These are phyloP conservation scores for Lamellibrachia satsuma DNA, from an alignment of 2,888 invertebrate species.

Conservation along the genomic window DNA sequence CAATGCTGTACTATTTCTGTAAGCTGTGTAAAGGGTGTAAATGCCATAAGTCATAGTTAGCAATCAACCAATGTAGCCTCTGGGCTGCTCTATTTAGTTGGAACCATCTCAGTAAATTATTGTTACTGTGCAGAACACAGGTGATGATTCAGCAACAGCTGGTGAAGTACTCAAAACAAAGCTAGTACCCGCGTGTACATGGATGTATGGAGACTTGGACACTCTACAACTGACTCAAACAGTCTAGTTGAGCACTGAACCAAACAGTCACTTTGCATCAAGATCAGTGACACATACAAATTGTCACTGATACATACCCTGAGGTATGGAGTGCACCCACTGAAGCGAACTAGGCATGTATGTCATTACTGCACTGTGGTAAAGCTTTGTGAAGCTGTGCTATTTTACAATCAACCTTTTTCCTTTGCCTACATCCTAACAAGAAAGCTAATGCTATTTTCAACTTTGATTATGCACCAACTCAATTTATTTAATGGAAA, in stretches of 20 bases:
- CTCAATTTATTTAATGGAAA: no score
- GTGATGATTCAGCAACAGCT: not conserved
- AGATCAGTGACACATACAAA: not conserved
- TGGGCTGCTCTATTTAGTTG: not conserved
- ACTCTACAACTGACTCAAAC: not conserved
- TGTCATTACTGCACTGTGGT: no score
- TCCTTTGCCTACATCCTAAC: not conserved
- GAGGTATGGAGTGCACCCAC: not conserved
- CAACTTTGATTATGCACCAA: no score
- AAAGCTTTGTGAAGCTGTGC: no score
- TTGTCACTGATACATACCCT: not conserved
- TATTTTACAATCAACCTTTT: not conserved
- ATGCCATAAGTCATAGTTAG: not conserved
- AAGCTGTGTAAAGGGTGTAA: not conserved
- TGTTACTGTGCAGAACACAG: not conserved
- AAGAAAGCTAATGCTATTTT: not conserved
- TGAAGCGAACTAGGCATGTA: not conserved
- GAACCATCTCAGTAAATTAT: not conserved
- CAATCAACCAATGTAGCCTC: not conserved
- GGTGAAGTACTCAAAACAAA: not conserved
- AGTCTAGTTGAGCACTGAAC: not conserved
- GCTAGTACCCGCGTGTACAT: not conserved
- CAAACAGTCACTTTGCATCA: not conserved
- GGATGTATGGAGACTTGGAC: not conserved
- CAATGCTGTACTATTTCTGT: not conserved